Evolutionary conservation across 2,888 invertebrate species (phyloP).

Genomic region (Pardosa pseudoannulata): DNA sequence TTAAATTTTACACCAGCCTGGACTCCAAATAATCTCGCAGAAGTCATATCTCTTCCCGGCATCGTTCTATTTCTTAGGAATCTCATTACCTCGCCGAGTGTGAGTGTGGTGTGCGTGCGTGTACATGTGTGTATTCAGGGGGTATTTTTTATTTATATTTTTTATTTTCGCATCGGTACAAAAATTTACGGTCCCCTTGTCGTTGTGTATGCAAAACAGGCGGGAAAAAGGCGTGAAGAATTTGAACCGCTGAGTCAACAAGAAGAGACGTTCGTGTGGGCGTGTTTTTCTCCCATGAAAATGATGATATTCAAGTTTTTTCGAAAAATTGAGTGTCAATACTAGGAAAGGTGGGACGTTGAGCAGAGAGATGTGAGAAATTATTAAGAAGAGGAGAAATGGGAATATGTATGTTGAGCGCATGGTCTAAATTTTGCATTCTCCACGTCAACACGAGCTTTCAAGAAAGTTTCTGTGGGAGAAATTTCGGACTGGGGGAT

Average conservation of each 20-base stretch:
- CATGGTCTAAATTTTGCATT: not conserved
- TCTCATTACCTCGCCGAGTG: constrained; percentile 61
- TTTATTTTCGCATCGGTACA: not conserved
- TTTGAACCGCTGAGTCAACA: constrained; percentile 62
- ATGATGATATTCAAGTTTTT: constrained; percentile 68
- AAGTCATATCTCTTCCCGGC: constrained; percentile 56
- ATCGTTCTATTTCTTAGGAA: constrained; percentile 32
- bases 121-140: constrained; percentile 31
- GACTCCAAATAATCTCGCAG: constrained; percentile 67
- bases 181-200: constrained; percentile 52
- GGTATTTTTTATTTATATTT: constrained; percentile 43
- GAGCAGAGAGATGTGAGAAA: not conserved
- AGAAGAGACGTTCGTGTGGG: constrained; percentile 20
- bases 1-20: constrained; percentile 62
- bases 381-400: constrained; percentile 9
- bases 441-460: not conserved
- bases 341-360: not conserved
- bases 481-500: not conserved
- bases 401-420: not conserved
- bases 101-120: not conserved
- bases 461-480: too few relatives aligned
- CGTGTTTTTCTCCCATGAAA: constrained; percentile 17
- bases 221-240: constrained; percentile 35
- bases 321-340: constrained; percentile 59
- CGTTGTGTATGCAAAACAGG: constrained; percentile 67